A percentile compares a stretch with the other conserved stretches of the same genome.
These are phyloP conservation scores for Sebastes nivosus DNA, from an alignment of 2,797 vertebrate genomes.

Conservation along the genomic window DNA sequence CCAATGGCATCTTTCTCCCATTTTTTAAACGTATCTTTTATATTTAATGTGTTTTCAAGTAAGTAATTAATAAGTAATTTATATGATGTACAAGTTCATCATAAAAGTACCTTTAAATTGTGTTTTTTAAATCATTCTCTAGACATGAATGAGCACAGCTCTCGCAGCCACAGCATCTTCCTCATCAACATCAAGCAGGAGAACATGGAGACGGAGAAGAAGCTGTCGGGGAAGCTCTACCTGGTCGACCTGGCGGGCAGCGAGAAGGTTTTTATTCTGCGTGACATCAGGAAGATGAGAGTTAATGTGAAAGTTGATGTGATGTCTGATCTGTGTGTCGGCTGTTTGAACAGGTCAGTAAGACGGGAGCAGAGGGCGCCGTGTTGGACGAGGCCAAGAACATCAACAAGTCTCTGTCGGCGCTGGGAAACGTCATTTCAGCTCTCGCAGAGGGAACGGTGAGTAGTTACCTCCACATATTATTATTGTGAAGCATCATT, in stretches of 20 bases:
- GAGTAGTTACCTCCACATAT: neutral
- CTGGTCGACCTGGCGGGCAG: constrained; percentile 94
- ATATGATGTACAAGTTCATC: too few species aligned
- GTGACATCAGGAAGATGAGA: rapidly evolving
- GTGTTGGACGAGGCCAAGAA: constrained; percentile 96
- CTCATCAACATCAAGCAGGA: constrained; percentile 96
- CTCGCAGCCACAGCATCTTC: constrained; percentile 96
- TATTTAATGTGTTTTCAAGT: too few species aligned
- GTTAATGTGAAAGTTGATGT: too few species aligned
- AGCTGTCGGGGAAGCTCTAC: constrained; percentile 93
- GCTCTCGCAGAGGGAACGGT: constrained; percentile 95
- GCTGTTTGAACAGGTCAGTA: constrained; percentile 87
- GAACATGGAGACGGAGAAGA: constrained; percentile 93
- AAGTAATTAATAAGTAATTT: too few species aligned
- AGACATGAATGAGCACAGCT: constrained; percentile 98
- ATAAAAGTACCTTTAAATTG: neutral
- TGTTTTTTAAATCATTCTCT: neutral
- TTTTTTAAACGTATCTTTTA: too few species aligned
- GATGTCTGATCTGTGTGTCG: neutral
- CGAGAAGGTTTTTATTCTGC: constrained; percentile 87
- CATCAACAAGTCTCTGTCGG: constrained; percentile 96
- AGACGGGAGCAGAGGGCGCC: constrained; percentile 93
- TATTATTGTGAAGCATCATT: too few species aligned
- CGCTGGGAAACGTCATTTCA: constrained; percentile 94
- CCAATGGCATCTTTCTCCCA: too few species aligned